Base-by-base conservation (phyloP, 2,888 invertebrate genomes). In the Daptonema setosum region DNA sequence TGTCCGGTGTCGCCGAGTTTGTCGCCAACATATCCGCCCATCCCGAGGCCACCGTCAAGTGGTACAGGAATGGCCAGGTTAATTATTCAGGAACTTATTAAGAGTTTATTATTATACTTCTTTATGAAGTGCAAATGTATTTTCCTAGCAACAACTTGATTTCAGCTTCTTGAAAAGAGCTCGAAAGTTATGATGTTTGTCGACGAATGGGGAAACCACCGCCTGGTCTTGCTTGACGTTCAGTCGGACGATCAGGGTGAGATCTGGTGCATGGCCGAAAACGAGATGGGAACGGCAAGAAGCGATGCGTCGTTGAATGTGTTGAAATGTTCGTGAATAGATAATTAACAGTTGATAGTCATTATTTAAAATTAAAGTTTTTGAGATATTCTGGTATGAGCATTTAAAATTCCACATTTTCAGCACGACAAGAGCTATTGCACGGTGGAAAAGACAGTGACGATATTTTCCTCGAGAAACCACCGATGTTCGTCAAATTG, bases 21-120 rank as follows among this genome's bases (percentile, higher is more conserved):
- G 62, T 64, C 57, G 70, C 68, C 61, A 59, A 61, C 54, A 61
- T 74, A 56, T 61, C 62, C 11, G 74, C 73, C 25, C 64, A 63
- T 52, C 74, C 74, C 14, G 65, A 63, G 22, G 73, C 74, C 28
- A 69, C 67, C 2, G 67, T 75, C 43, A 65, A 65, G 57, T 75
- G 75, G 75, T 67, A 65, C 55, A 67, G 66, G 58, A 45, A 30
- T 17, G 56, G 51, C n/a, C 8, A 41, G 52, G 22, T 43, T n/a
- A n/a, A n/a, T n/a, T n/a, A n/a, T n/a, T n/a, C n/a, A n/a, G n/a
- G n/a, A n/a, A n/a, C n/a, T n/a, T n/a, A n/a, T n/a, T n/a, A n/a
- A n/a, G n/a, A n/a, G n/a, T n/a, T n/a, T n/a, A n/a, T n/a, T n/a
- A n/a, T n/a, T n/a, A n/a, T n/a, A n/a, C n/a, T n/a, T n/a, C n/a